Evolutionary conservation across 2,113 vertebrate species (phyloP), one percentile per base, ranked within the genome.

Genomic region (Dascyllus trimaculatus): DNA sequence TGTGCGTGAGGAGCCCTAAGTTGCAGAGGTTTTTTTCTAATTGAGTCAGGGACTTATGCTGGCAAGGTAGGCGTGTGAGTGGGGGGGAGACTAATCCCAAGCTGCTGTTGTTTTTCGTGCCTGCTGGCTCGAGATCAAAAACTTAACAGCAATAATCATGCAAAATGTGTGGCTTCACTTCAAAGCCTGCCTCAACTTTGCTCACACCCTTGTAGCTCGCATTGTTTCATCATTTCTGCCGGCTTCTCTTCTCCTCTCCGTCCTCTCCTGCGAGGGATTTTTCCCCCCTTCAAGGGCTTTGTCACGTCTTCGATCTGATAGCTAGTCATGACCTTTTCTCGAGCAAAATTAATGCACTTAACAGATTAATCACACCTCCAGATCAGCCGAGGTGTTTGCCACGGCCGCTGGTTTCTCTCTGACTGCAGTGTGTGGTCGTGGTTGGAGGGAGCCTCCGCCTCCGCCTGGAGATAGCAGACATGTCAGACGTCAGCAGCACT

Each of bases 21-120:
- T 93, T 93, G 89, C 89, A 91, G 87, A 92, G 91, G 81, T 92
- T 93, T 92, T 86, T 91, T 90, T 90, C 86, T 93, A 90, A 93
- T 94, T 92, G 92, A 93, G 89, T 91, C 91, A 91, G 92, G 89
- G 90, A 92, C 92, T 94, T 92, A 88, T 90, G 88, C 84, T 88
- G 88, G 86, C 80, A 80, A 82, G 89, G 94, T 94, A 84, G 93
- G 93, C 80, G 92, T 91, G 78, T 78, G 88, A 85, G 92, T 93
- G 88, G 89, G 90, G 90, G 75, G 89, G 87, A 60, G 87, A 75
- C 86, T 91, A 92, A 93, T 93, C 94, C 93, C 92, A 82, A 85
- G 90, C 88, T 91, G 91, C 91, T 89, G 92, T 88, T 91, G 87
- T 90, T 94, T 88, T 88, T 92, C 84, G 45, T 92, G 90, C 89